phyloP scores from a whole-genome alignment of 2,113 vertebrate species.

The Amphiprion percula region DNA sequence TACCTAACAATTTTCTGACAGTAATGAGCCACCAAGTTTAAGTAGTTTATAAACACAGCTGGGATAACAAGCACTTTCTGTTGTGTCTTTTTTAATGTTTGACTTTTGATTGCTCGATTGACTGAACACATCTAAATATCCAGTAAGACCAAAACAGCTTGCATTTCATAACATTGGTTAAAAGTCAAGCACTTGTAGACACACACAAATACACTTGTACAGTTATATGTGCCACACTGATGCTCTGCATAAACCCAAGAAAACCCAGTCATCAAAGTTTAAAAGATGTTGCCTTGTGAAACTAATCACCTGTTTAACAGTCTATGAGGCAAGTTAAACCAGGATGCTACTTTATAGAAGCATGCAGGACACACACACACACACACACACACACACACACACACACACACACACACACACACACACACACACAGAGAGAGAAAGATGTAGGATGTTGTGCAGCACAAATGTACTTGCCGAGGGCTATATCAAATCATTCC shows the following conservation, averaged over 20 bases:
- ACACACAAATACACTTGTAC: slow-evolving; percentile 46
- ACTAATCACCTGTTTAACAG: slow-evolving; percentile 65
- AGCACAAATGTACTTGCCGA: slow-evolving; percentile 41
- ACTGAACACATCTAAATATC: too few species aligned
- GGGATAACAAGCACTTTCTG: too few species aligned
- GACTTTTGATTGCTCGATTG: too few species aligned
- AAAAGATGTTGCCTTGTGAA: slow-evolving; percentile 67
- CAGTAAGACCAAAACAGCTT: not conserved
- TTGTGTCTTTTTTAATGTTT: too few species aligned
- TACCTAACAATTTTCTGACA: too few species aligned
- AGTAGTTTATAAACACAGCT: too few species aligned
- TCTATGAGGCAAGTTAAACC: slow-evolving; percentile 46
- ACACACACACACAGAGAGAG: not conserved
- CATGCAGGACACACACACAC: slow-evolving; percentile 4
- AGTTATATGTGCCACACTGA: slow-evolving; percentile 81
- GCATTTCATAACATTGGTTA: not conserved
- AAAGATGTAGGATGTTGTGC: slow-evolving; percentile 20
- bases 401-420: slow-evolving; percentile 5
- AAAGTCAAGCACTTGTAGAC: slow-evolving; percentile 2
- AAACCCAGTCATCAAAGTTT: slow-evolving; percentile 52
- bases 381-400: slow-evolving; percentile 7
- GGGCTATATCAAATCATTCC: slow-evolving; percentile 56
- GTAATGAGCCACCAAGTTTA: too few species aligned
- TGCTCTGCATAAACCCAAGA: slow-evolving; percentile 45
- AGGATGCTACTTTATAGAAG: slow-evolving; percentile 33